Conservation (phyloP, 2,113 vertebrate genomes). For the Xyrauchen texanus region DNA sequence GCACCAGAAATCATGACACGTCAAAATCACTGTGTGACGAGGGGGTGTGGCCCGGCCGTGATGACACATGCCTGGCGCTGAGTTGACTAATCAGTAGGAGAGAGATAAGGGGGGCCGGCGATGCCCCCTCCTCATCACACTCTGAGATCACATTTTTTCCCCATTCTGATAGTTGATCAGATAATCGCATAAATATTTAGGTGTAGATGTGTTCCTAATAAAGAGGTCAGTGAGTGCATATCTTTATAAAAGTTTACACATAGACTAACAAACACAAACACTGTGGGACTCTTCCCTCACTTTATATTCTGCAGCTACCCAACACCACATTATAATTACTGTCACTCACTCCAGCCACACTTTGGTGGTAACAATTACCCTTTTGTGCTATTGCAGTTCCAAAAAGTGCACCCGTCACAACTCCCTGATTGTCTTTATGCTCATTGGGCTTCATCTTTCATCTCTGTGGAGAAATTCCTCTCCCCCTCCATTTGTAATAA, state of each 20-base stretch:
- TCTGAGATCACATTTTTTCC: no score
- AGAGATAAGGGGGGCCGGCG: no score
- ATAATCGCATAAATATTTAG: no score
- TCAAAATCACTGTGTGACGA: no score
- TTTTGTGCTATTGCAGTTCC: constrained; percentile 64
- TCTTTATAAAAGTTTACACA: constrained; percentile 1
- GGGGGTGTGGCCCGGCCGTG: no score
- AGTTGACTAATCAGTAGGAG: no score
- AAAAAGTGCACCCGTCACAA: constrained; percentile 62
- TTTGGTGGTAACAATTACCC: constrained; percentile 62
- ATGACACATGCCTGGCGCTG: no score
- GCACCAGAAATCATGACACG: no score
- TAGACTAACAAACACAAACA: constrained; percentile 16
- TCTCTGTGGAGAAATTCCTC: constrained; percentile 33
- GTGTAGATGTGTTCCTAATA: no score
- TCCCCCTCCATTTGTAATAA: constrained; percentile 33
- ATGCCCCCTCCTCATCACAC: no score
- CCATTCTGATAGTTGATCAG: no score
- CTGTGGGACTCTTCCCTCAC: constrained; percentile 48
- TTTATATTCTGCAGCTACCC: constrained; percentile 38
- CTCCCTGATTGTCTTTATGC: constrained; percentile 66
- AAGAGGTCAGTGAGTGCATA: no score
- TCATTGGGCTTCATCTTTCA: constrained; percentile 60
- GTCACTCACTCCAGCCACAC: constrained; percentile 60
- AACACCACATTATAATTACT: constrained; percentile 53